A percentile compares a stretch with the other conserved stretches of the same genome.
phyloP scores from a whole-genome alignment of 2,888 invertebrate species.

The Nebria brevicollis region DNA sequence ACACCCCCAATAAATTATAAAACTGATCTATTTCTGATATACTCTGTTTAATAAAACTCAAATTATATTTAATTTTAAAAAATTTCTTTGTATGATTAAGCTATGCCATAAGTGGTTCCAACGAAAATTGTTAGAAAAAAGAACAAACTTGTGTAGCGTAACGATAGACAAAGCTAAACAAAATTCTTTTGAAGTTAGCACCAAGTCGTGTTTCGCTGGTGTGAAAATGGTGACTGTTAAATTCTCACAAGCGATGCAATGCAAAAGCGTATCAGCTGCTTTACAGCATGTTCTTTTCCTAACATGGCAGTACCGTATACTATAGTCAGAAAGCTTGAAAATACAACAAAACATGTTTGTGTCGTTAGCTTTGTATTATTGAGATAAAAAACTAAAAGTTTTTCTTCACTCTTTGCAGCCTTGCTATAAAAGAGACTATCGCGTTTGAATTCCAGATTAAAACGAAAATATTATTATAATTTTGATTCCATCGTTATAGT shows the following conservation, averaged over 20 bases:
- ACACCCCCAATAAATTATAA: too few relatives aligned
- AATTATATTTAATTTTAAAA: neutral
- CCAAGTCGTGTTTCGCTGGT: slow-evolving; percentile 16
- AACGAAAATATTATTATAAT: too few relatives aligned
- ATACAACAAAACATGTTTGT: neutral
- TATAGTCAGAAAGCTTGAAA: neutral
- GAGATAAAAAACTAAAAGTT: too few relatives aligned
- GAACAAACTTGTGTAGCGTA: neutral
- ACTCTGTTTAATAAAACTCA: too few relatives aligned
- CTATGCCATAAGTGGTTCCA: neutral
- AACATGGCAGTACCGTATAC: neutral
- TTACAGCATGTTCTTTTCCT: neutral
- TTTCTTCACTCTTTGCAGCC: too few relatives aligned
- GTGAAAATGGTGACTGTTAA: slow-evolving; percentile 22
- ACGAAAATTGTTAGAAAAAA: neutral
- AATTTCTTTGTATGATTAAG: neutral
- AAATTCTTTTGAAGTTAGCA: slow-evolving; percentile 17
- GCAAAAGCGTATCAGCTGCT: slow-evolving; percentile 17
- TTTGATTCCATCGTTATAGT: too few relatives aligned
- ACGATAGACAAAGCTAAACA: neutral
- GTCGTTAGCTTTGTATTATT: neutral
- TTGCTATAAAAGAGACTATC: too few relatives aligned
- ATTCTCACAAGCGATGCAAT: slow-evolving; percentile 3
- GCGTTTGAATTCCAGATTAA: too few relatives aligned
- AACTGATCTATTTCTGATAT: too few relatives aligned